Percentiles rank a stretch among this genome's conserved stretches.
phyloP scores from a whole-genome alignment of 2,113 vertebrate genomes.

The Toxostoma redivivum region DNA sequence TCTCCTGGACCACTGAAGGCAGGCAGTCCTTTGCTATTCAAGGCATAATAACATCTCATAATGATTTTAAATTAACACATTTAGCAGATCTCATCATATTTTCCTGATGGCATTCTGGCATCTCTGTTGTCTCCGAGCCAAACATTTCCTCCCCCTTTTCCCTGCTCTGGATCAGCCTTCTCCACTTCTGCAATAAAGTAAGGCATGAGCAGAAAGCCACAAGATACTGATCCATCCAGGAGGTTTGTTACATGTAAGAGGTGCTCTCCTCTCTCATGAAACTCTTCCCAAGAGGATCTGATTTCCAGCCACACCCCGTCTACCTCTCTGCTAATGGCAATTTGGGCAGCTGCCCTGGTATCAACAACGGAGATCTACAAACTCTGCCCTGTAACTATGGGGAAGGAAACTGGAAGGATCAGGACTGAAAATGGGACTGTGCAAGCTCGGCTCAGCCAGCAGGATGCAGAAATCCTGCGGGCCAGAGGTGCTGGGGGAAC shows the following conservation, averaged over 20 bases:
- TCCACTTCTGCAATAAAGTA: slow-evolving; percentile 47
- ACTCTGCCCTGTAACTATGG: slow-evolving; percentile 63
- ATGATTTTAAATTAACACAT: neutral
- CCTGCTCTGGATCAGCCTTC: slow-evolving; percentile 14
- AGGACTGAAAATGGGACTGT: slow-evolving; percentile 33
- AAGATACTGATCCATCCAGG: slow-evolving; percentile 61
- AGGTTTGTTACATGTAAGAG: slow-evolving; percentile 65
- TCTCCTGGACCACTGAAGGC: neutral
- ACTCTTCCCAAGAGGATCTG: slow-evolving; percentile 68
- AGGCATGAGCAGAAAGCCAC: slow-evolving; percentile 66
- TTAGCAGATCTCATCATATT: neutral
- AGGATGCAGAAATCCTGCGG: neutral
- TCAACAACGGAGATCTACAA: slow-evolving; percentile 65
- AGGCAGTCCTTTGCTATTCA: neutral
- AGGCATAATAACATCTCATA: neutral
- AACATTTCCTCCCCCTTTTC: neutral
- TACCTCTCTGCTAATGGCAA: slow-evolving; percentile 61
- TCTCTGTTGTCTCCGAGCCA: neutral
- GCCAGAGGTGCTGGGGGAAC: neutral
- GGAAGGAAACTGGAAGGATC: slow-evolving; percentile 65
- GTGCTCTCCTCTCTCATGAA: slow-evolving; percentile 61
- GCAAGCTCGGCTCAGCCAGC: neutral
- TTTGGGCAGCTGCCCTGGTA: slow-evolving; percentile 66
- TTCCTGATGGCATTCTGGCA: slow-evolving; percentile 28
- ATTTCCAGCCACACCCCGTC: slow-evolving; percentile 66